Evolutionary conservation across 2,797 vertebrate species (phyloP).

Genomic region (Hemitrygon akajei): DNA sequence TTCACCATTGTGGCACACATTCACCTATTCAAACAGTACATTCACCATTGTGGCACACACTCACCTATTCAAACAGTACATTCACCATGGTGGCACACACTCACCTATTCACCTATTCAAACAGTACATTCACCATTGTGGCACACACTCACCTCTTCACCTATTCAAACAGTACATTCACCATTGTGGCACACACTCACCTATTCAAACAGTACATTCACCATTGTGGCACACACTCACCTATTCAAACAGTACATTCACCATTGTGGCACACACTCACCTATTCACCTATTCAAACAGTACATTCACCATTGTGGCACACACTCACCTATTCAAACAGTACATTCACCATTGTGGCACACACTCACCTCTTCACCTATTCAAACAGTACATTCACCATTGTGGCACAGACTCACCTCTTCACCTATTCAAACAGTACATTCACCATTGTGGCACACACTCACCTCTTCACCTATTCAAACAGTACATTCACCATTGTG

Average conservation of each 20-base stretch:
- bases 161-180: background rate
- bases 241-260: slow-evolving; percentile 39
- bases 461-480: slow-evolving; percentile 72
- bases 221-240: slow-evolving; percentile 51
- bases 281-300: slow-evolving; percentile 52
- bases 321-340: slow-evolving; percentile 56
- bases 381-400: background rate
- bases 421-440: background rate
- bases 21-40: slow-evolving; percentile 54
- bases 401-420: slow-evolving; percentile 58
- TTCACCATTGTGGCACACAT: background rate
- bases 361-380: too few relatives aligned
- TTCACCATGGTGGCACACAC: background rate
- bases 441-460: background rate
- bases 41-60: background rate
- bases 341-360: fast-evolving
- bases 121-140: fast-evolving
- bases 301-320: fast-evolving
- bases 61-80: slow-evolving; percentile 54
- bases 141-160: slow-evolving; percentile 70
- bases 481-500: fast-evolving
- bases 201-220: slow-evolving; percentile 39
- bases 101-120: slow-evolving; percentile 72
- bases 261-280: slow-evolving; percentile 51
- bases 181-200: slow-evolving; percentile 51